Evolutionary conservation across 2,797 vertebrate species (phyloP), one percentile per base, ranked within the genome.

Genomic region (Acrossocheilus wenchowensis): DNA sequence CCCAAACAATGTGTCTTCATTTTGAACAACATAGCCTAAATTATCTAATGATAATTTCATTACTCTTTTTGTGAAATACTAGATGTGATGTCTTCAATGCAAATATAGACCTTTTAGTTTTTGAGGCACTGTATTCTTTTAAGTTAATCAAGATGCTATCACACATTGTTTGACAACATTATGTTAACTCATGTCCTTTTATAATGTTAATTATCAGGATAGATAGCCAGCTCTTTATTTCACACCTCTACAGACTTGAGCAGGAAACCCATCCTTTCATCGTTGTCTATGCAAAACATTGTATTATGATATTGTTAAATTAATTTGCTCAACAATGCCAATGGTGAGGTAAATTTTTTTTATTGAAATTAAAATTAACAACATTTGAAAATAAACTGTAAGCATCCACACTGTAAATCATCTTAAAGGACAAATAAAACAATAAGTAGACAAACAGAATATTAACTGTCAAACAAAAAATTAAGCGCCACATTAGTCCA

Each of bases 261-360:
- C 9, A 30, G 3, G 30, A 12, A 43, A 21, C 14, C 57, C 30
- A 5, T 19, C 9, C 60, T 50, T 8, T 50, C 1, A 66, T 57
- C 19, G 39, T n/a, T n/a, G 15, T 78, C 54, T n/a, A 50, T 48
- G 43, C 43, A 81, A 81, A 66, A 36, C 43, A 17, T 17, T 62
- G n/a, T 50, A 48, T 19, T 26, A 30, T 45, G 19, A 30, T 34
- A 48, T 9, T 71, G 34, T 54, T 41, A 4, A 71, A 82, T 72
- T 0, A 26, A 71, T 82, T n/a, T 30, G 7, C 14, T 41, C 34
- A 39, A 71, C 45, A 69, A 36, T 36, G 34, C 3, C 34, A 36
- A 41, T 5, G 3, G 34, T 60, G 36, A 83, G 69, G 69, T 83
- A 83, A 73, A 45, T 43, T 43, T 45, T 10, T 73, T 83, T 73